phyloP scores from a whole-genome alignment of 2,113 vertebrate genomes.

The Atherinomorus stipes region DNA sequence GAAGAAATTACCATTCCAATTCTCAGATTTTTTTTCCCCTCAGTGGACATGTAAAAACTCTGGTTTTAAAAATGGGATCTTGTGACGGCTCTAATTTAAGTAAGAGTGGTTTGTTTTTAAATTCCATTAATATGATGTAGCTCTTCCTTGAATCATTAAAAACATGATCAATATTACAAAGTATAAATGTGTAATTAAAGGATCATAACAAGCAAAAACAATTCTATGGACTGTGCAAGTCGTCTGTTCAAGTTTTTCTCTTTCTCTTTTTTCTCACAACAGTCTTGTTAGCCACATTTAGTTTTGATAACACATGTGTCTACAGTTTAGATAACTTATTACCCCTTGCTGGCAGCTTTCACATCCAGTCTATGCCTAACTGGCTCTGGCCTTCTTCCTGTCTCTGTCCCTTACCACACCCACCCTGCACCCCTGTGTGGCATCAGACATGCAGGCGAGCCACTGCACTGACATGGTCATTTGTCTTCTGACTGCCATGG shows the following conservation, averaged over 20 bases:
- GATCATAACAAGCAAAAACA: conserved; percentile 16
- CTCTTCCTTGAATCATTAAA: neutral
- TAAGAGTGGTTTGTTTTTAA: neutral
- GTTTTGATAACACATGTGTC: conserved; percentile 47
- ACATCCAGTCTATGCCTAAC: conserved; percentile 37
- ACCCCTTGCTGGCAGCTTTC: conserved; percentile 46
- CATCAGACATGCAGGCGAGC: conserved; percentile 69
- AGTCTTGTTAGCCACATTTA: conserved; percentile 31
- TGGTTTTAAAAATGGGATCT: neutral
- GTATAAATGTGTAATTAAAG: conserved; percentile 13
- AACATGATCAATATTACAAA: conserved; percentile 3
- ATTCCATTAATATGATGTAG: neutral
- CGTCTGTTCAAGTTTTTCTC: conserved; percentile 1
- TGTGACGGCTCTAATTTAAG: too few species aligned
- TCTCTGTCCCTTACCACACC: conserved; percentile 59
- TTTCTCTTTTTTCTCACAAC: conserved; percentile 26
- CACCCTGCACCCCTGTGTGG: conserved; percentile 55
- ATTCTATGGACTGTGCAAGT: neutral
- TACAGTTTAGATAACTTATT: conserved; percentile 67
- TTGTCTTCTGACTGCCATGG: conserved; percentile 78
- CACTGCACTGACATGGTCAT: conserved; percentile 72
- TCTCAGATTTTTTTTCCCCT: neutral
- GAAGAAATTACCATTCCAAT: neutral
- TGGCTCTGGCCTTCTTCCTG: conserved; percentile 42
- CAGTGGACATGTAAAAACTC: too few species aligned